Percentiles rank a stretch among this genome's conserved stretches.
Evolutionary conservation across 2,113 vertebrate genomes (phyloP).

Genomic region (Rhizomys pruinosus): DNA sequence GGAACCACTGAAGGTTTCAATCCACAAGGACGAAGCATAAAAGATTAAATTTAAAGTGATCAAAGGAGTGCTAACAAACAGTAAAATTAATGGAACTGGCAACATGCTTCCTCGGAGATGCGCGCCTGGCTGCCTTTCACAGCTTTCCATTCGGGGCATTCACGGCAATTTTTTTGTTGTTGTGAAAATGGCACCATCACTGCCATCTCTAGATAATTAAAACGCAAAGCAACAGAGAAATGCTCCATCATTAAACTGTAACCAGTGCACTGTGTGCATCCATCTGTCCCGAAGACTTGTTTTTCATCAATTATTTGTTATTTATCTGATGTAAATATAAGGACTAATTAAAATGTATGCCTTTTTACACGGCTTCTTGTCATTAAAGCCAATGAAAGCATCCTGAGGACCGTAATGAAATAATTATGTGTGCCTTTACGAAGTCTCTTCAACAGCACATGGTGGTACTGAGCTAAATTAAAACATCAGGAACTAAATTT

Average conservation of each 20-base stretch:
- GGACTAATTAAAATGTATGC: slow-evolving; percentile 89
- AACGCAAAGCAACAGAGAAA: slow-evolving; percentile 84
- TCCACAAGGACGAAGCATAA: background rate
- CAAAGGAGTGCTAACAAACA: slow-evolving; percentile 56
- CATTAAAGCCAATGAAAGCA: slow-evolving; percentile 88
- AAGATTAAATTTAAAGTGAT: slow-evolving; percentile 42
- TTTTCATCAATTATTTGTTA: slow-evolving; percentile 90
- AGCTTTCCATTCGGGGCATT: slow-evolving; percentile 65
- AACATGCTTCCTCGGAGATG: slow-evolving; percentile 43
- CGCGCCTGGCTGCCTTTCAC: slow-evolving; percentile 39
- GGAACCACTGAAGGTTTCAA: slow-evolving; percentile 25
- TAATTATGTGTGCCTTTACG: slow-evolving; percentile 91
- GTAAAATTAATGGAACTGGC: slow-evolving; percentile 63
- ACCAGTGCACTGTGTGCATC: slow-evolving; percentile 84
- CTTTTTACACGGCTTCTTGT: slow-evolving; percentile 84
- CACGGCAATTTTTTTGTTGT: slow-evolving; percentile 34
- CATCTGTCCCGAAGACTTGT: slow-evolving; percentile 85
- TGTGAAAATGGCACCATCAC: slow-evolving; percentile 74
- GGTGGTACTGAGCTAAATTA: slow-evolving; percentile 89
- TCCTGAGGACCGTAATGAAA: slow-evolving; percentile 89
- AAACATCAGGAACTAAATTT: slow-evolving; percentile 90
- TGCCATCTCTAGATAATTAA: slow-evolving; percentile 83
- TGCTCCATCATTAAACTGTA: slow-evolving; percentile 86
- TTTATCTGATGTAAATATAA: slow-evolving; percentile 89
- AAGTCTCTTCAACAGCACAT: slow-evolving; percentile 88